These are phyloP conservation scores for Epirrhoe tristata DNA, from an alignment of 2,888 invertebrate species.

Conservation along the genomic window DNA sequence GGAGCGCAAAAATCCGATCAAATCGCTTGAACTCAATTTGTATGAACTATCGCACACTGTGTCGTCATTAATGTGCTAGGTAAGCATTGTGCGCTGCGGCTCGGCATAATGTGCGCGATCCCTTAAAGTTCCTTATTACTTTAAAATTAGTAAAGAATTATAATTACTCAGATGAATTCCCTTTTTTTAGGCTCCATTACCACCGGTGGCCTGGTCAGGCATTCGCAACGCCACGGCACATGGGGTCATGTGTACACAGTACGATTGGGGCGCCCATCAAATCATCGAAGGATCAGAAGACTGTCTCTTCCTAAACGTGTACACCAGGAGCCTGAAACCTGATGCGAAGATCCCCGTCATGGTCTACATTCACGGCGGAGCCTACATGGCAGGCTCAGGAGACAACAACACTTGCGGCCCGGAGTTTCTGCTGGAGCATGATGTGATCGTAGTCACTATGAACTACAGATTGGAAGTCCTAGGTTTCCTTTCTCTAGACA, in stretches of 20 bases:
- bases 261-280: constrained; percentile 52
- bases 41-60: too few species aligned
- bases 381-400: constrained; percentile 68
- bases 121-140: too few species aligned
- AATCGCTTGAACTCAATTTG: too few species aligned
- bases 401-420: constrained; percentile 65
- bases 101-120: too few species aligned
- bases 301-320: constrained; percentile 70
- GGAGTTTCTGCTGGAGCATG: constrained; percentile 66
- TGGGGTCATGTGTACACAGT: constrained; percentile 67
- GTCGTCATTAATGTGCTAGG: too few species aligned
- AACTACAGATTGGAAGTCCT: constrained; percentile 69
- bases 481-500: constrained; percentile 59
- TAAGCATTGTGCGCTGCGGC: too few species aligned
- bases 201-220: constrained; percentile 63
- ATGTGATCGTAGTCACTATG: constrained; percentile 72
- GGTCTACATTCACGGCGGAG: constrained; percentile 77
- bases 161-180: not conserved
- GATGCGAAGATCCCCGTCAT: constrained; percentile 60
- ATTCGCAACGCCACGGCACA: constrained; percentile 64
- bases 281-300: constrained; percentile 64
- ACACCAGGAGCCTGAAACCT: constrained; percentile 47
- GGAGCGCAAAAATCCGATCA: too few species aligned
- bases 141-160: too few species aligned
- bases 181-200: constrained; percentile 63